Percentiles rank a stretch among this genome's conserved stretches.
Evolutionary conservation across 1,140 invertebrate species (phyloP).

Genomic region (Drosophila eugracilis): DNA sequence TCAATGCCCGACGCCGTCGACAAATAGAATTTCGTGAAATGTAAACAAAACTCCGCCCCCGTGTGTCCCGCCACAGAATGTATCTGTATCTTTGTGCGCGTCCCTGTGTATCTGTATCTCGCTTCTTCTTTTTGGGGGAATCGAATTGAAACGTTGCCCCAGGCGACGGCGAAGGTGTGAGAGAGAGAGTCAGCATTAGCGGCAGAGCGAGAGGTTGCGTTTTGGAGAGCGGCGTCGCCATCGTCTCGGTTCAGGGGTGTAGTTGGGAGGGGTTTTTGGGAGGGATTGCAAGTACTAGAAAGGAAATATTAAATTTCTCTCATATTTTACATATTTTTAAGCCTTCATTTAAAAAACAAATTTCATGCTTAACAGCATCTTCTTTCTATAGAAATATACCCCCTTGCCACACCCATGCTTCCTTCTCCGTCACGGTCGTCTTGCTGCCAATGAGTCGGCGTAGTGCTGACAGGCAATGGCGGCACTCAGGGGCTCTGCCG

Average conservation of each 20-base stretch:
- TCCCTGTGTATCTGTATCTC: constrained; percentile 30
- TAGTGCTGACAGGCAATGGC: constrained; percentile 78
- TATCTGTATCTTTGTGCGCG: constrained; percentile 40
- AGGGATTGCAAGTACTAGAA: background rate
- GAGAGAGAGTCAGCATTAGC: background rate
- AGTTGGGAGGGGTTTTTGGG: background rate
- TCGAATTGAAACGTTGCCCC: constrained; percentile 48
- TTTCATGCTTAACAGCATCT: too few species aligned
- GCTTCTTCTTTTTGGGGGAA: constrained; percentile 17
- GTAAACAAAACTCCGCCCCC: constrained; percentile 85
- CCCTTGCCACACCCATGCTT: constrained; percentile 18
- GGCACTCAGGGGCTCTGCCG: constrained; percentile 60
- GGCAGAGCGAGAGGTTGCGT: constrained; percentile 7
- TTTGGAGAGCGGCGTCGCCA: constrained; percentile 32
- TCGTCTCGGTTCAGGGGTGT: constrained; percentile 19
- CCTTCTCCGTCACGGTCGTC: constrained; percentile 68
- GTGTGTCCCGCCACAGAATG: constrained; percentile 52
- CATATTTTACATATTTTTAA: too few species aligned
- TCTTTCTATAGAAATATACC: too few species aligned
- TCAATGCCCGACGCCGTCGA: constrained; percentile 75
- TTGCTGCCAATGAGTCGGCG: constrained; percentile 41
- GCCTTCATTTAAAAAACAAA: too few species aligned
- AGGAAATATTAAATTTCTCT: too few species aligned
- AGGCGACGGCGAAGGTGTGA: constrained; percentile 10
- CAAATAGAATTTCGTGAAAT: constrained; percentile 84